These are phyloP conservation scores for Scartelaos histophorus DNA, from an alignment of 2,113 vertebrate species.

Conservation along the genomic window DNA sequence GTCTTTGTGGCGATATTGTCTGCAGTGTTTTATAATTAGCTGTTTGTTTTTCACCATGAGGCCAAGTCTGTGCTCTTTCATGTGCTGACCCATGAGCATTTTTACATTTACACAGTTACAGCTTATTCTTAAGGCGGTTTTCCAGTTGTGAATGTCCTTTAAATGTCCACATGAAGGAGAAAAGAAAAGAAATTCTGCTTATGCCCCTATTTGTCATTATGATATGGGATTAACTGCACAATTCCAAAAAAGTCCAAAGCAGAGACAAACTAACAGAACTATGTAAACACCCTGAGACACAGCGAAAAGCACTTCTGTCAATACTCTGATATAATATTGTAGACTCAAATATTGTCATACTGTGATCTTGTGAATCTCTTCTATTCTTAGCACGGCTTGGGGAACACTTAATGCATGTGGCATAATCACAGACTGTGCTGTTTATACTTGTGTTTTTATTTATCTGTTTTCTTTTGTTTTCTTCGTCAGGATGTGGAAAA, in stretches of 20 bases:
- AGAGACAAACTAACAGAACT: not conserved
- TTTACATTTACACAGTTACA: not conserved
- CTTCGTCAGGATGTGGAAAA: slow-evolving; percentile 90
- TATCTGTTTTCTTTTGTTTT: not conserved
- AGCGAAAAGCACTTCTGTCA: not conserved
- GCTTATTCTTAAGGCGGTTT: not conserved
- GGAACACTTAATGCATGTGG: not conserved
- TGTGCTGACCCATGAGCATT: slow-evolving; percentile 21
- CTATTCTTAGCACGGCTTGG: not conserved
- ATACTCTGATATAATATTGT: not conserved
- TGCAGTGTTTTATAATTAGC: slow-evolving; percentile 34
- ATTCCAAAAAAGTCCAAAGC: not conserved
- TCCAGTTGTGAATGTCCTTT: not conserved
- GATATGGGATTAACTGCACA: not conserved
- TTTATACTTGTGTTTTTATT: slow-evolving; percentile 25
- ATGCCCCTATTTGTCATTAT: not conserved
- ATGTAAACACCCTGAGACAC: not conserved
- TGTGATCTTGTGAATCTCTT: not conserved
- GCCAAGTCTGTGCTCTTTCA: slow-evolving; percentile 25
- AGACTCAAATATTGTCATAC: not conserved
- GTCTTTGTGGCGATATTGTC: not conserved
- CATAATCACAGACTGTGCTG: not conserved
- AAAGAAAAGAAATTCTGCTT: not conserved
- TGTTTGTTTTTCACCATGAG: slow-evolving; percentile 23
- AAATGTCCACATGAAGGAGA: not conserved